Evolutionary conservation across 2,888 invertebrate genomes (phyloP).

Genomic region (Ophioninae sp.): DNA sequence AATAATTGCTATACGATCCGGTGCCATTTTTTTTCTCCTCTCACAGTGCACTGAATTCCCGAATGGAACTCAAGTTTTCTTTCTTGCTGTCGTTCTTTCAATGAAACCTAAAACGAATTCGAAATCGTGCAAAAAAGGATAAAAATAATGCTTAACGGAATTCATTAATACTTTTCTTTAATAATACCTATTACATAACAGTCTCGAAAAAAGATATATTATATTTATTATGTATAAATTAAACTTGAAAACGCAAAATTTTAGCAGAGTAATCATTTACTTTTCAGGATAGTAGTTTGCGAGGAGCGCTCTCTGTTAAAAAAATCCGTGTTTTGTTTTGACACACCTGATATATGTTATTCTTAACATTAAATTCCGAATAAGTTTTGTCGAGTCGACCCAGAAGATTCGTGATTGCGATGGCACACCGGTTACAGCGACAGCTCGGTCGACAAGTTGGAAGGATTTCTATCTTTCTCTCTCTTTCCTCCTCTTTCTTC

Average conservation of each 20-base stretch:
- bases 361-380: constrained; percentile 43
- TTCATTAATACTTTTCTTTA: too few species aligned
- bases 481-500: neutral
- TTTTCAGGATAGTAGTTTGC: too few species aligned
- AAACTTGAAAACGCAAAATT: too few species aligned
- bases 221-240: too few species aligned
- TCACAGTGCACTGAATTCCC: neutral
- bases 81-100: neutral
- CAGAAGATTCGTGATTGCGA: constrained; percentile 76
- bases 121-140: neutral
- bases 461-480: constrained; percentile 32
- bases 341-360: neutral
- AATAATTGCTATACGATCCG: neutral
- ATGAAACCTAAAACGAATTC: neutral
- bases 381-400: constrained; percentile 75
- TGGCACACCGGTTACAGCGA: constrained; percentile 76
- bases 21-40: neutral
- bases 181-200: too few species aligned
- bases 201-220: too few species aligned
- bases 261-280: too few species aligned
- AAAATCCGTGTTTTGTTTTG: too few species aligned
- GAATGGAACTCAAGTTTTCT: neutral
- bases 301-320: too few species aligned
- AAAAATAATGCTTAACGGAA: neutral
- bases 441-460: constrained; percentile 77